Base-by-base conservation (phyloP, 2,888 invertebrate species). In the Gisinianus flammeolus region DNA sequence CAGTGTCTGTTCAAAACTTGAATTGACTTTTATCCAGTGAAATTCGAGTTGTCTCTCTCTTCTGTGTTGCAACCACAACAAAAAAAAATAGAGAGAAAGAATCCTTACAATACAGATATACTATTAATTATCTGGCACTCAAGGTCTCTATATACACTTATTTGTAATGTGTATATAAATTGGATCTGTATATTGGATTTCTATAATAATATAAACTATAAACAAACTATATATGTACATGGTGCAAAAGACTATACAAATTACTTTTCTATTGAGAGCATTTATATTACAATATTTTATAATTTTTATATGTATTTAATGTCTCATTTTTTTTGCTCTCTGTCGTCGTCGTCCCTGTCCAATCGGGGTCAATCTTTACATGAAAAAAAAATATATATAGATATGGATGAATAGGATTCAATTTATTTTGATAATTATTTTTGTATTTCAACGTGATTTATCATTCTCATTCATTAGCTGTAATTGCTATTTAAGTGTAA, bases 331-430 rank as follows among this genome's bases (percentile, higher is more conserved):
- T 44, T 44, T 44, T 44, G 44, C 44, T 44, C 44, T 44, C 44
- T 44, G 3, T 44, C 44, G 12, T 58, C 58, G 10, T 44, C 22
- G 67, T 12, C 31, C 12, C 71, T 71, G 71, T 71, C 71, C 54
- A 71, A 71, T 30, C 28, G 56, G n/a, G 71, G 71, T 71, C 71
- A 71, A 56, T 56, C 56, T 56, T 12, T 71, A 28, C 30, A 56
- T 31, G n/a, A 22, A 10, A 56, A 58, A 71, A n/a, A 56, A 44
- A 69, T 22, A 69, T 6, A 16, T 4, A 62, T 22, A 62, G 62
- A 52, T n/a, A n/a, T n/a, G n/a, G 44, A 19, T n/a, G 24, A 44
- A 44, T 44, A 52, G 22, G 69, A 69, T 44, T 69, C 52, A 44
- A 69, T 69, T 69, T 33, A 52, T 52, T 44, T 44, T 24, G 19